phyloP scores from a whole-genome alignment of 2,888 invertebrate genomes.

The Drosophila algonquin region DNA sequence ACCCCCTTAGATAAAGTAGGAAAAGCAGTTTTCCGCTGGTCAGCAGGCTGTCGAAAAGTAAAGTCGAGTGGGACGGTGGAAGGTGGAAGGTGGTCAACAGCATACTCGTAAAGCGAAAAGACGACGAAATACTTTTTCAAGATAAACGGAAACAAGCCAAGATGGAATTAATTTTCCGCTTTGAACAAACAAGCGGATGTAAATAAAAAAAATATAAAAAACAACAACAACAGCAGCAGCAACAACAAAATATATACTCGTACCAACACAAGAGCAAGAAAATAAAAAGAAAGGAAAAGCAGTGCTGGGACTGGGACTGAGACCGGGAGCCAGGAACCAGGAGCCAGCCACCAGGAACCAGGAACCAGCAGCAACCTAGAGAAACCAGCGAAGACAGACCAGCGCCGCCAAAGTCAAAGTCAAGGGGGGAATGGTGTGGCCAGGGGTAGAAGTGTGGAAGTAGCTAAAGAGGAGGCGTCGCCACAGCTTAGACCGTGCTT shows the following conservation, averaged over 20 bases:
- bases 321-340: constrained; percentile 17
- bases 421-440: neutral
- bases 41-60: constrained; percentile 64
- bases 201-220: constrained; percentile 79
- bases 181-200: constrained; percentile 84
- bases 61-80: constrained; percentile 18
- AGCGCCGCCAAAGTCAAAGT: constrained; percentile 38
- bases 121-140: constrained; percentile 75
- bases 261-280: constrained; percentile 56
- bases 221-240: constrained; percentile 4
- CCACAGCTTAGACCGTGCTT: neutral
- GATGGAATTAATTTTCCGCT: constrained; percentile 84
- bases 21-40: constrained; percentile 67
- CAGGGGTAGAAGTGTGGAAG: constrained; percentile 14
- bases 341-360: constrained; percentile 24
- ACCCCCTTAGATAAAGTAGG: constrained; percentile 34
- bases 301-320: neutral
- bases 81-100: constrained; percentile 13
- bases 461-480: constrained; percentile 11
- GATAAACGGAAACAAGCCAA: constrained; percentile 83
- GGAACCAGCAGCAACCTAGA: constrained; percentile 27
- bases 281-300: constrained; percentile 19
- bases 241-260: neutral
- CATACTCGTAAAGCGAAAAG: constrained; percentile 48
- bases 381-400: constrained; percentile 23